Conservation (phyloP, 2,888 invertebrate genomes). For the Phalera bucephala region DNA sequence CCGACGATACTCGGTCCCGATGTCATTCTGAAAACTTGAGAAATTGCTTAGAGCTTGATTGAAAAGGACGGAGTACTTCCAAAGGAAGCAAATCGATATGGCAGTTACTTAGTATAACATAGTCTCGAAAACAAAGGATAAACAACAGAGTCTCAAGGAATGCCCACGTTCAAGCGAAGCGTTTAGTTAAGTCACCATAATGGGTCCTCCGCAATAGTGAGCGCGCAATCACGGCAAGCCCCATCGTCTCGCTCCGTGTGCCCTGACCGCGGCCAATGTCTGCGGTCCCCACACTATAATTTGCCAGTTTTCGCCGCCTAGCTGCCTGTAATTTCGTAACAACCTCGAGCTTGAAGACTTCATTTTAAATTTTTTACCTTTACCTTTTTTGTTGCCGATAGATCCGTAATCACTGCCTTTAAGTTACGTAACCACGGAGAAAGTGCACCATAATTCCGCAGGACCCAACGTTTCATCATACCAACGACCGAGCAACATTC, state of each 20-base stretch:
- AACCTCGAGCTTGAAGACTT: constrained; percentile 65
- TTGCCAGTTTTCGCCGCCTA: constrained; percentile 76
- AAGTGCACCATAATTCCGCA: constrained; percentile 26
- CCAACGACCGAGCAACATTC: constrained; percentile 35
- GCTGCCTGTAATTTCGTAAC: constrained; percentile 72
- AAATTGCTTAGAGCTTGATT: too few relatives aligned
- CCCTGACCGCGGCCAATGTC: constrained; percentile 54
- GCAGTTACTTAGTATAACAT: background rate
- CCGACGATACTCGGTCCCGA: too few relatives aligned
- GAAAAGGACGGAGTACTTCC: too few relatives aligned
- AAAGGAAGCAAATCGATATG: too few relatives aligned
- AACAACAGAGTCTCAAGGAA: constrained; percentile 18
- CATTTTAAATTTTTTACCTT: constrained; percentile 58
- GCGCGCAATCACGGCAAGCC: constrained; percentile 57
- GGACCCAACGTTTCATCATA: constrained; percentile 26
- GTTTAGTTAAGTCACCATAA: constrained; percentile 52
- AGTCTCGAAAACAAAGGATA: constrained; percentile 1
- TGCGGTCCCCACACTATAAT: constrained; percentile 69
- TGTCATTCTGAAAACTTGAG: too few relatives aligned
- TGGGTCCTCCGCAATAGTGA: constrained; percentile 58
- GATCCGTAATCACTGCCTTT: constrained; percentile 47
- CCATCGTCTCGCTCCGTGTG: constrained; percentile 48
- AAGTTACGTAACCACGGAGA: constrained; percentile 45
- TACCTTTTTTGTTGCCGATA: constrained; percentile 42
- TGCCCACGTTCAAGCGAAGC: constrained; percentile 26